Evolutionary conservation across 2,797 vertebrate genomes (phyloP).

Genomic region (Calcarius lapponicus): DNA sequence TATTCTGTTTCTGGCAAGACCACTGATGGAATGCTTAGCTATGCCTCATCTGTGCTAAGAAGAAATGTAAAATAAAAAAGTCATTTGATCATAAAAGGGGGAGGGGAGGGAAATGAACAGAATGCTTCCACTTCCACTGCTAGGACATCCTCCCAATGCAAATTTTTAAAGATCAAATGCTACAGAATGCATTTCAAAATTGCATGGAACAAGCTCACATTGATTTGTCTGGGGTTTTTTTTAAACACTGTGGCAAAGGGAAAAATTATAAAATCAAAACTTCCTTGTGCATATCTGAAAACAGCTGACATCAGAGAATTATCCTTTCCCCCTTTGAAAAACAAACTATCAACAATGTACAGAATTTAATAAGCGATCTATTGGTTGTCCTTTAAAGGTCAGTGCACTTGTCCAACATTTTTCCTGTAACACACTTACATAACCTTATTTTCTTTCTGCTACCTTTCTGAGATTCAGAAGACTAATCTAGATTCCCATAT

Average conservation of each 20-base stretch:
- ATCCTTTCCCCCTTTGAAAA: not conserved
- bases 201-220: not conserved
- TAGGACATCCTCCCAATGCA: not conserved
- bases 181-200: not conserved
- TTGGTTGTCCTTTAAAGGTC: slow-evolving; percentile 17
- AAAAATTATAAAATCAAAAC: slow-evolving; percentile 12
- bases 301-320: not conserved
- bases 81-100: not conserved
- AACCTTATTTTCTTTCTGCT: slow-evolving; percentile 46
- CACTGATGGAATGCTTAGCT: not conserved
- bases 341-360: not conserved
- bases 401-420: slow-evolving; percentile 20
- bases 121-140: not conserved
- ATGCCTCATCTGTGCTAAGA: not conserved
- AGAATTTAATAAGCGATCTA: not conserved
- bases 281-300: not conserved
- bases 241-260: not conserved
- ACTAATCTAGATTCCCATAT: slow-evolving; percentile 66
- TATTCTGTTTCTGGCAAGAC: not conserved
- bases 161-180: not conserved
- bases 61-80: not conserved
- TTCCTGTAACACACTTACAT: slow-evolving; percentile 19
- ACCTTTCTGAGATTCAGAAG: slow-evolving; percentile 63
- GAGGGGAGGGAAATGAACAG: not conserved
- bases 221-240: not conserved